These are phyloP conservation scores for Lytechinus pictus DNA, from an alignment of 35 echinoderm and acorn worm species.

Conservation along the genomic window DNA sequence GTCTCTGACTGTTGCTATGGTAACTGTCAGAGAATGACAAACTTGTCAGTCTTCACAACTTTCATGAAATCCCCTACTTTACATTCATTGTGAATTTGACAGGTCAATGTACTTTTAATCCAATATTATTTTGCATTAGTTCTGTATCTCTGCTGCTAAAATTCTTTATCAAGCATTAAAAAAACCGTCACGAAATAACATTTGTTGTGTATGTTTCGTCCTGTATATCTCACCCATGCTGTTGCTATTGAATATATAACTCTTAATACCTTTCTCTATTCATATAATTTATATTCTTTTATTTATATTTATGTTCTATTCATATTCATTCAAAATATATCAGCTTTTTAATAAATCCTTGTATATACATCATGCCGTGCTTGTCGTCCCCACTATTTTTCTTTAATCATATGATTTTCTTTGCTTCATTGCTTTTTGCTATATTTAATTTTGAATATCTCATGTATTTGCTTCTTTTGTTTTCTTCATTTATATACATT, in stretches of 20 bases:
- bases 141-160: not conserved
- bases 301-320: not conserved
- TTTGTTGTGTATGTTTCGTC: not conserved
- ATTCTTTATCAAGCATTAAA: not conserved
- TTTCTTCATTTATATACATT: not conserved
- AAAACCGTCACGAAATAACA: not conserved
- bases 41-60: too few species aligned
- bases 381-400: not conserved
- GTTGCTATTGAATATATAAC: not conserved
- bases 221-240: not conserved
- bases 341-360: not conserved
- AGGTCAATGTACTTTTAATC: too few species aligned
- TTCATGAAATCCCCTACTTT: too few species aligned
- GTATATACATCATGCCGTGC: not conserved
- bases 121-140: not conserved
- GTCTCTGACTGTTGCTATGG: too few species aligned
- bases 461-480: not conserved
- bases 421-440: not conserved
- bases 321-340: not conserved
- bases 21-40: too few species aligned
- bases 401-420: not conserved
- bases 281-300: not conserved
- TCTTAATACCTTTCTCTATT: not conserved
- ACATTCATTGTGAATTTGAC: too few species aligned
- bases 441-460: not conserved